A percentile compares a stretch with the other conserved stretches of the same genome.
phyloP scores from a whole-genome alignment of 2,888 invertebrate genomes.

The Buathra laborator region DNA sequence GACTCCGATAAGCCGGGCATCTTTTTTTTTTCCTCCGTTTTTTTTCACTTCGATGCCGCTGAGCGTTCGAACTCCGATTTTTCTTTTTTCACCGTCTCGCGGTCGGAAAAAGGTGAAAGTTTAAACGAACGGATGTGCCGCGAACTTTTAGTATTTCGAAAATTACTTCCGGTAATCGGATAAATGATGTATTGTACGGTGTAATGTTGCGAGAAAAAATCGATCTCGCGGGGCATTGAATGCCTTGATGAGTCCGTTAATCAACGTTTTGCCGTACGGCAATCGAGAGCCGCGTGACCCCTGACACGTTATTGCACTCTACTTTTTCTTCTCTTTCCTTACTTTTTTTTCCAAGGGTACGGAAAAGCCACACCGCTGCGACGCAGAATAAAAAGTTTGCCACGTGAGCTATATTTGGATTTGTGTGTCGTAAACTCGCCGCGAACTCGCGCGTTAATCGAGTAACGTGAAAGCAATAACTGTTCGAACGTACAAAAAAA shows the following conservation, averaged over 20 bases:
- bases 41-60: slow-evolving; percentile 4
- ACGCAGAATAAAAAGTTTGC: slow-evolving; percentile 43
- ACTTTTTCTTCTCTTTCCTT: not conserved
- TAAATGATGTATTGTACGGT: not conserved
- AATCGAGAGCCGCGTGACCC: slow-evolving; percentile 61
- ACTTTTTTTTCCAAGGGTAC: slow-evolving; percentile 45
- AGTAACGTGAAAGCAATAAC: slow-evolving; percentile 40
- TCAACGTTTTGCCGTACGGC: slow-evolving; percentile 37
- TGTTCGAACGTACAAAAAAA: slow-evolving; percentile 15
- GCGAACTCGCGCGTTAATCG: slow-evolving; percentile 49
- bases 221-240: slow-evolving; percentile 50
- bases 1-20: slow-evolving; percentile 15
- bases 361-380: slow-evolving; percentile 23
- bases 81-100: not conserved
- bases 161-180: slow-evolving; percentile 7
- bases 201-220: slow-evolving; percentile 46
- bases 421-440: slow-evolving; percentile 49
- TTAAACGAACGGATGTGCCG: slow-evolving; percentile 23
- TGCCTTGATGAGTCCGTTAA: slow-evolving; percentile 53
- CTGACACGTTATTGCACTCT: slow-evolving; percentile 67
- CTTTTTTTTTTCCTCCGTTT: slow-evolving; percentile 1
- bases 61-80: not conserved
- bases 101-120: slow-evolving; percentile 36
- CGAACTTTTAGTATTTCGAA: slow-evolving; percentile 37
- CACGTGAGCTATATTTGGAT: slow-evolving; percentile 40